A percentile compares a stretch with the other conserved stretches of the same genome.
Evolutionary conservation across 2,797 vertebrate genomes (phyloP).

Genomic region (Scyliorhinus canicula): DNA sequence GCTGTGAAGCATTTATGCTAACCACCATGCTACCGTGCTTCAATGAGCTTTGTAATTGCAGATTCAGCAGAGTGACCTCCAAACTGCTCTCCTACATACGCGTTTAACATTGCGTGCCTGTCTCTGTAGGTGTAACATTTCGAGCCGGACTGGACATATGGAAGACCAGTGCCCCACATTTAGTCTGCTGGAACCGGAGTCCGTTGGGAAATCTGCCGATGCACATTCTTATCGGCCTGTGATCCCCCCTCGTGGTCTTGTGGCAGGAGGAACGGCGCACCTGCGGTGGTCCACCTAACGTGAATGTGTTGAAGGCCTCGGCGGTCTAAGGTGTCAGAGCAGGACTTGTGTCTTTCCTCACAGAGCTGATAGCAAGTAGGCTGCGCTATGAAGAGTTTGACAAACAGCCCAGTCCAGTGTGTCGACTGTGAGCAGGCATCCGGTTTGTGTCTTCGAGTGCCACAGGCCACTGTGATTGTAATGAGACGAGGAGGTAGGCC

Average conservation of each 20-base stretch:
- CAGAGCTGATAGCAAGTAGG: background rate
- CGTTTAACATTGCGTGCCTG: background rate
- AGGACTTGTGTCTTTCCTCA: background rate
- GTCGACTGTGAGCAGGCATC: background rate
- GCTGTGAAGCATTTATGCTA: no score
- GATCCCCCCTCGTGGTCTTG: background rate
- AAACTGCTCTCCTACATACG: no score
- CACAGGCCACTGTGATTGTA: conserved; percentile 65
- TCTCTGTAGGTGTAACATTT: background rate
- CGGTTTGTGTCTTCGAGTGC: conserved; percentile 55
- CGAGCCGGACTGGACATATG: background rate
- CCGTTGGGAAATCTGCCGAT: background rate
- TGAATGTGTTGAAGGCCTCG: background rate
- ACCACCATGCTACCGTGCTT: no score
- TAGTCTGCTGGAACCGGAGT: background rate
- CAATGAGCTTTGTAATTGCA: background rate
- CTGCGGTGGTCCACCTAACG: background rate
- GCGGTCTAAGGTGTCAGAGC: background rate
- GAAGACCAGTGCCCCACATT: background rate
- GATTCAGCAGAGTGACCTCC: background rate
- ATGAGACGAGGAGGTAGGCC: conserved; percentile 66
- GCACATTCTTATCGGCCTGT: background rate
- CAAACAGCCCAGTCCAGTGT: background rate
- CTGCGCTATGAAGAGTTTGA: background rate
- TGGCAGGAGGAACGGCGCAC: no score